Conservation (phyloP, 2,888 invertebrate species). For the Drosophila phalerata region DNA sequence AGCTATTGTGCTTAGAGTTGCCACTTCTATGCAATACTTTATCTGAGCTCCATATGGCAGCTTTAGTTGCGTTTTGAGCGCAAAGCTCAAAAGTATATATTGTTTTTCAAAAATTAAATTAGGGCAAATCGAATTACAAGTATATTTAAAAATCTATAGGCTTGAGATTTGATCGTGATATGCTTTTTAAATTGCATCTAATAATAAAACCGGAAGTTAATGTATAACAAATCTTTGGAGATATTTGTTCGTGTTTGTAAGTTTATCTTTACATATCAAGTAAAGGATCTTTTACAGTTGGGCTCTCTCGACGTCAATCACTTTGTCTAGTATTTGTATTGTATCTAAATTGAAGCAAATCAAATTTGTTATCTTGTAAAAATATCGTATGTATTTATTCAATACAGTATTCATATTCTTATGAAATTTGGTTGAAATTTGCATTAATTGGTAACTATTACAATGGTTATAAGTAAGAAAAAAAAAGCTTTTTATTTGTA, state of each 20-base stretch:
- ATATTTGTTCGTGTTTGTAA: no score
- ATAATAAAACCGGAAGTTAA: no score
- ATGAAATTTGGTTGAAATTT: conserved; percentile 55
- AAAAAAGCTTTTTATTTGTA: conserved; percentile 4
- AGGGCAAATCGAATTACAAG: neutral
- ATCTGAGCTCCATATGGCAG: conserved; percentile 13
- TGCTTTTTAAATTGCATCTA: no score
- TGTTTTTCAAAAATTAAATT: no score
- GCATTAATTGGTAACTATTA: conserved; percentile 46
- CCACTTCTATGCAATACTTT: conserved; percentile 25
- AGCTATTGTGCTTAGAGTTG: conserved; percentile 31
- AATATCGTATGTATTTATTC: conserved; percentile 67
- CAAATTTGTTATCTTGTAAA: conserved; percentile 53
- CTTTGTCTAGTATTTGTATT: neutral
- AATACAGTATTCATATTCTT: conserved; percentile 46
- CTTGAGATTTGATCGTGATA: no score
- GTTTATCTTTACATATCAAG: neutral
- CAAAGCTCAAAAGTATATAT: neutral
- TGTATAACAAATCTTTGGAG: no score
- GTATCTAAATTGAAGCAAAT: neutral
- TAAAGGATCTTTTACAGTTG: neutral
- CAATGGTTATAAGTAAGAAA: conserved; percentile 28
- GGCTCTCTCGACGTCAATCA: neutral
- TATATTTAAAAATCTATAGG: neutral
- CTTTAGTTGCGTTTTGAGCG: conserved; percentile 3